Evolutionary conservation across 2,888 invertebrate species (phyloP).

Genomic region (Ophion ellenae): DNA sequence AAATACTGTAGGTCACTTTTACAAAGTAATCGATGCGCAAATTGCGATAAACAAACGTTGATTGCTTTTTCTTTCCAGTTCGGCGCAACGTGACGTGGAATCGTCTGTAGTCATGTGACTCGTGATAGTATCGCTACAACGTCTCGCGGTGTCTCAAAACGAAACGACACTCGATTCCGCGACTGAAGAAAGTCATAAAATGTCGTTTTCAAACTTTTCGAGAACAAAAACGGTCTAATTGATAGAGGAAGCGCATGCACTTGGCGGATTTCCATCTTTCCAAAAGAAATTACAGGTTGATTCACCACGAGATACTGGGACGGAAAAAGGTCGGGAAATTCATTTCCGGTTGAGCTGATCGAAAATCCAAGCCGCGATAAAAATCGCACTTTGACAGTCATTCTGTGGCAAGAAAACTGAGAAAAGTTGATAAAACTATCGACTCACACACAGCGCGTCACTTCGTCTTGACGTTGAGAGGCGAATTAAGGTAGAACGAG

Average conservation of each 20-base stretch:
- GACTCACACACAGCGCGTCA: no score
- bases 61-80: neutral
- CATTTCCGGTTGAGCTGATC: no score
- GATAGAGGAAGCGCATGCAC: neutral
- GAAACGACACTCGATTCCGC: neutral
- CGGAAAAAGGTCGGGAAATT: no score
- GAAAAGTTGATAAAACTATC: no score
- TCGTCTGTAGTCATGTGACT: neutral
- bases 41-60: neutral
- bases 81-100: neutral
- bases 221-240: neutral
- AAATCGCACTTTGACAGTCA: no score
- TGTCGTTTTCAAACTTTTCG: neutral
- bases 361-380: no score
- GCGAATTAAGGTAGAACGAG: no score
- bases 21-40: neutral
- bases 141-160: neutral
- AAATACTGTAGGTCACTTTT: neutral
- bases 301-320: no score
- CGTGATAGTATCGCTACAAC: neutral
- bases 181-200: neutral
- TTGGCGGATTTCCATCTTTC: no score
- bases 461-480: no score
- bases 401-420: no score
- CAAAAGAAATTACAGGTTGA: no score